These are phyloP conservation scores for Lasius platythorax DNA, from an alignment of 2,888 invertebrate species.

Conservation along the genomic window DNA sequence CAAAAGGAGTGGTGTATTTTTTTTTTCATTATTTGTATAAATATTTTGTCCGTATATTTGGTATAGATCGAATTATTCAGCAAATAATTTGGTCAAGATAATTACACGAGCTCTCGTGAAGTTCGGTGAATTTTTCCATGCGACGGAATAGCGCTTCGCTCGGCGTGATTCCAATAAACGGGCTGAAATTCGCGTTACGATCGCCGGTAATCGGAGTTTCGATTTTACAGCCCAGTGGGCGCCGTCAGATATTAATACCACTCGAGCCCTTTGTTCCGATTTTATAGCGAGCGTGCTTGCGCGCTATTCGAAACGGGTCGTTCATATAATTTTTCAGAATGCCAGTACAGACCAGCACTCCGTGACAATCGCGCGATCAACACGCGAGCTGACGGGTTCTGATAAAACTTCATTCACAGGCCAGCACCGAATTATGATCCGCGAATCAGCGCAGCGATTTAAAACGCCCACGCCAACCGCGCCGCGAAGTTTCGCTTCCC, in stretches of 20 bases:
- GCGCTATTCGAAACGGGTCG: conserved; percentile 54
- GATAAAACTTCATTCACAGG: conserved; percentile 49
- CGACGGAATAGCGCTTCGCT: conserved; percentile 13
- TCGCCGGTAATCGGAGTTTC: conserved; percentile 65
- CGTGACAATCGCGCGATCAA: conserved; percentile 57
- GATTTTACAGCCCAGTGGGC: conserved; percentile 63
- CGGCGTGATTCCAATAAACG: conserved; percentile 57
- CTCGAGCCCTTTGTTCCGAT: conserved; percentile 62
- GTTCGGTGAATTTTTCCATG: conserved; percentile 34
- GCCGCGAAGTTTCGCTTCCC: conserved; percentile 4
- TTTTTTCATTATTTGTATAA: neutral
- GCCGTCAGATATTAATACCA: conserved; percentile 68
- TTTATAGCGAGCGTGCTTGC: conserved; percentile 58
- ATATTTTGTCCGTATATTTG: neutral
- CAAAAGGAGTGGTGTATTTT: neutral
- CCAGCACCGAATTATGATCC: conserved; percentile 37
- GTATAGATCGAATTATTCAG: neutral
- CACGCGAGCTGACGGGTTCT: conserved; percentile 47
- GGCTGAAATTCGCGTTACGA: conserved; percentile 64
- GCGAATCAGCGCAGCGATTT: conserved; percentile 46
- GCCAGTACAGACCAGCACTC: conserved; percentile 17
- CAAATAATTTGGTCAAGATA: conserved; percentile 41
- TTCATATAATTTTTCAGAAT: conserved; percentile 51
- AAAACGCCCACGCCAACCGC: conserved; percentile 24
- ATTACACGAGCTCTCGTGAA: conserved; percentile 28